phyloP scores from a whole-genome alignment of 2,113 vertebrate species.

The Paramisgurnus dabryanus region DNA sequence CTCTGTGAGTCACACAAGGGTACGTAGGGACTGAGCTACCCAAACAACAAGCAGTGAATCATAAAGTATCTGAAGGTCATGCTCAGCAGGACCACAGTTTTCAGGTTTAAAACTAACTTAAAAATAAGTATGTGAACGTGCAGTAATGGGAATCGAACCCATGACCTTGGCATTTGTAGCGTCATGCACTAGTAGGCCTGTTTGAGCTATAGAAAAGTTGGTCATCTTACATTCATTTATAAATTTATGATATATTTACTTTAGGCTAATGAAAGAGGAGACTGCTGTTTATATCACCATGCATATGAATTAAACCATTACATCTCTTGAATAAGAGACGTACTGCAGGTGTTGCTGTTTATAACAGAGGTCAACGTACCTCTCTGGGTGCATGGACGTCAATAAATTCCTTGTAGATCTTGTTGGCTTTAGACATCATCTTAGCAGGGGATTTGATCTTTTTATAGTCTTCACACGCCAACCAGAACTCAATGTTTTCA shows the following conservation, averaged over 20 bases:
- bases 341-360: not conserved
- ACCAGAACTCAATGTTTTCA: conserved; percentile 97
- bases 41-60: conserved; percentile 7
- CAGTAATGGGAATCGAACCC: not conserved
- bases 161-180: no score
- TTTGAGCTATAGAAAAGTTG: no score
- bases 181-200: no score
- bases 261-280: no score
- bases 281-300: no score
- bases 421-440: conserved; percentile 83
- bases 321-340: not conserved
- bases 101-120: conserved; percentile 4
- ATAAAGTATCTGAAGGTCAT: conserved; percentile 21
- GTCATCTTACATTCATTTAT: no score
- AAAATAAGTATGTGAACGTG: not conserved
- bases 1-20: not conserved
- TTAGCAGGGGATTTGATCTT: conserved; percentile 85
- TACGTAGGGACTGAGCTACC: not conserved
- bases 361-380: conserved; percentile 66
- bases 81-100: not conserved
- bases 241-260: no score
- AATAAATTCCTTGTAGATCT: conserved; percentile 92
- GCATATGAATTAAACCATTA: not conserved
- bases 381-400: conserved; percentile 87
- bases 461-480: conserved; percentile 94